These are phyloP conservation scores for Eonycteris spelaea DNA, from an alignment of 2,113 vertebrate genomes.

Conservation along the genomic window DNA sequence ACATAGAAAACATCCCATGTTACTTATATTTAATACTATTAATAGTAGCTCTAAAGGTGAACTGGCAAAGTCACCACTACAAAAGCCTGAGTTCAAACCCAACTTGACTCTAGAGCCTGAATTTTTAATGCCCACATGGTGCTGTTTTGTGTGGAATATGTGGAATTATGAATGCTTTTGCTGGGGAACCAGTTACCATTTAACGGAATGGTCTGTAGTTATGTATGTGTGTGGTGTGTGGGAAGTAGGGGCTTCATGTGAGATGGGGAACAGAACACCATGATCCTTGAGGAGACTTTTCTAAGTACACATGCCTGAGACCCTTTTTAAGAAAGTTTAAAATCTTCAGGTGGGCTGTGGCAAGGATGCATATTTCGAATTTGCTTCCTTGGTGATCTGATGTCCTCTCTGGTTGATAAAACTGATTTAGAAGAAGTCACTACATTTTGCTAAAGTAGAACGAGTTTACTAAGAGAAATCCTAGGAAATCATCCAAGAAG, in stretches of 20 bases:
- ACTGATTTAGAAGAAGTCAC: not conserved
- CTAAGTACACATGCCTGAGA: not conserved
- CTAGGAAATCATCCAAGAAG: constrained; percentile 6
- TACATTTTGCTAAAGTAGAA: not conserved
- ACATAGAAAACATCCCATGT: not conserved
- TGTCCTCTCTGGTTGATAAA: not conserved
- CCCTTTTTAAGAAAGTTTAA: not conserved
- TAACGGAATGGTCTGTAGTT: not conserved
- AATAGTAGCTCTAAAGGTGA: not conserved
- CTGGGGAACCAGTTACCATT: not conserved
- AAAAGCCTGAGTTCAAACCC: not conserved
- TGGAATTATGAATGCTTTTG: not conserved
- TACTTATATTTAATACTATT: not conserved
- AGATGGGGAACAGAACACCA: not conserved
- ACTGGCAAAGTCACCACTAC: not conserved
- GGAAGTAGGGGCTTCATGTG: not conserved
- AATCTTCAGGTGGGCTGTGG: not conserved
- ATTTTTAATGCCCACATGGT: not conserved
- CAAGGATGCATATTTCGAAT: not conserved
- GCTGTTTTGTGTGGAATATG: not conserved
- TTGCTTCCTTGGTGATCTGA: not conserved
- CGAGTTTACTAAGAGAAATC: not conserved
- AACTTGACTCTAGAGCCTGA: not conserved
- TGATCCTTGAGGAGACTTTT: not conserved
- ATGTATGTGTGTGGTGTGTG: not conserved